Percentiles rank a stretch among this genome's conserved stretches.
phyloP scores from a whole-genome alignment of 2,888 invertebrate genomes.

The Ichneumon xanthorius region DNA sequence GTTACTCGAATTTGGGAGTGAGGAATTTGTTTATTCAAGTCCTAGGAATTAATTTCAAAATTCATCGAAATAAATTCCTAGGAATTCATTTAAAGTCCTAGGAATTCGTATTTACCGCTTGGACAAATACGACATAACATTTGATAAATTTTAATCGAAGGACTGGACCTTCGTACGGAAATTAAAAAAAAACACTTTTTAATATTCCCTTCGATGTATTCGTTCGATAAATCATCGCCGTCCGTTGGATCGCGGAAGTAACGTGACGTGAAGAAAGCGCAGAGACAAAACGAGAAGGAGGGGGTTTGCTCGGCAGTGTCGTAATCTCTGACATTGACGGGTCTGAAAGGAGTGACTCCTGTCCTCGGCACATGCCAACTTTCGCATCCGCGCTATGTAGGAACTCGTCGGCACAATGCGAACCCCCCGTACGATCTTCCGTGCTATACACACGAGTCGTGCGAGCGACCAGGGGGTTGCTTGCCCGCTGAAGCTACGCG shows the following conservation, averaged over 20 bases:
- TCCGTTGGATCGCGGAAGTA: slow-evolving; percentile 16
- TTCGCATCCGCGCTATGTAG: slow-evolving; percentile 77
- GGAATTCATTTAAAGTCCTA: too few relatives aligned
- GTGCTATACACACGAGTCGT: slow-evolving; percentile 46
- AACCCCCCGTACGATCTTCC: slow-evolving; percentile 25
- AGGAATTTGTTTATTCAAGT: too few relatives aligned
- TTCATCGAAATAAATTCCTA: too few relatives aligned
- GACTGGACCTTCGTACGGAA: not conserved
- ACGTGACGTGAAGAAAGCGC: slow-evolving; percentile 13
- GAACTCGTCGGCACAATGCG: slow-evolving; percentile 72
- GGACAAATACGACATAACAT: too few relatives aligned
- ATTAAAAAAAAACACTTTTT: not conserved
- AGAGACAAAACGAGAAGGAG: slow-evolving; percentile 37
- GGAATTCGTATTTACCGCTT: too few relatives aligned
- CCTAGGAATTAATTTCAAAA: too few relatives aligned
- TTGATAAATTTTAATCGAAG: too few relatives aligned
- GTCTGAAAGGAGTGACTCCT: slow-evolving; percentile 81
- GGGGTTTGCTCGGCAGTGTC: slow-evolving; percentile 68
- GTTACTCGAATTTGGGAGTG: too few relatives aligned
- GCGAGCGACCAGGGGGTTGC: slow-evolving; percentile 67
- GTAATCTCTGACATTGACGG: slow-evolving; percentile 77
- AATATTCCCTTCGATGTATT: not conserved
- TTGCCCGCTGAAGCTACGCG: slow-evolving; percentile 71
- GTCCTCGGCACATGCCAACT: slow-evolving; percentile 80
- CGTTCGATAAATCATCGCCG: not conserved